These are phyloP conservation scores for Ifrita kowaldi DNA, from an alignment of 2,113 vertebrate species.

Conservation along the genomic window DNA sequence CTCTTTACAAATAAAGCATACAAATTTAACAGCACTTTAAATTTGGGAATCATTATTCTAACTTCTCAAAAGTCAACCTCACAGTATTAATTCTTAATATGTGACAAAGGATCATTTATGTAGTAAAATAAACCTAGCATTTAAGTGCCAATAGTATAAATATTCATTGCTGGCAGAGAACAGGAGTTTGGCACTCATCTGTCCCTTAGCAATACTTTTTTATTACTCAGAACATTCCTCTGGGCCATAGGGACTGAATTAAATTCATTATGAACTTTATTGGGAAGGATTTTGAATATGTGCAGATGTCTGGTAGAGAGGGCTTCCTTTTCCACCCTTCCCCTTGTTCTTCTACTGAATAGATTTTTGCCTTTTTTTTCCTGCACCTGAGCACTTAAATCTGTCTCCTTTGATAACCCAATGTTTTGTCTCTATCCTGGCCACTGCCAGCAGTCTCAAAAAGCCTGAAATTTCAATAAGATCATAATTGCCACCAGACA, in stretches of 20 bases:
- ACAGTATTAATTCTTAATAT: not conserved
- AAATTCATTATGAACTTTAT: constrained; percentile 60
- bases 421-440: not conserved
- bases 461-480: not conserved
- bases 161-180: constrained; percentile 2
- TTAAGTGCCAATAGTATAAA: constrained; percentile 33
- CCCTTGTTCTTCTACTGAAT: not conserved
- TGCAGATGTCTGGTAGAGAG: not conserved
- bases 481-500: not conserved
- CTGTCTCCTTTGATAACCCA: not conserved
- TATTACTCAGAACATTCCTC: constrained; percentile 44
- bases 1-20: not conserved
- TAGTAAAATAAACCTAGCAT: constrained; percentile 3
- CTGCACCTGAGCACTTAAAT: not conserved
- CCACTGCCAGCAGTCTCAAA: not conserved
- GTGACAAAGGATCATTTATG: constrained; percentile 38
- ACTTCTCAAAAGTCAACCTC: not conserved
- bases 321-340: not conserved
- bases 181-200: constrained; percentile 27
- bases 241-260: constrained; percentile 33
- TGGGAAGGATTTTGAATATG: constrained; percentile 39
- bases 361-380: not conserved
- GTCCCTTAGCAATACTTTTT: constrained; percentile 59
- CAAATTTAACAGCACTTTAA: not conserved
- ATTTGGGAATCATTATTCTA: not conserved